Percentiles rank a stretch among this genome's conserved stretches.
phyloP scores from a whole-genome alignment of 2,888 invertebrate species.

The Scaptomyza caliginosa region DNA sequence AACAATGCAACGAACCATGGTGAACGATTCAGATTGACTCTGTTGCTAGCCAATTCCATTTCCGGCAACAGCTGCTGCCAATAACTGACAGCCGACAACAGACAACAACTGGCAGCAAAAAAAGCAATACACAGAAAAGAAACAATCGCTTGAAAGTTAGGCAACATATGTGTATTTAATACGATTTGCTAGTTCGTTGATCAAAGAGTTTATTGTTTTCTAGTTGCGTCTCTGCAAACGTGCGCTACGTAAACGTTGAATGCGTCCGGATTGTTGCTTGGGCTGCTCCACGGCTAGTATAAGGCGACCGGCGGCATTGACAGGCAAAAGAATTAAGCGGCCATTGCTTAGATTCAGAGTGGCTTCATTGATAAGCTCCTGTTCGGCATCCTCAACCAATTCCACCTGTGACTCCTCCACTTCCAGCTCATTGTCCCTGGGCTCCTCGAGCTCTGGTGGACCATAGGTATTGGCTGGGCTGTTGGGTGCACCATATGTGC shows the following conservation, averaged over 20 bases:
- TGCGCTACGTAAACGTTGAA: slow-evolving; percentile 53
- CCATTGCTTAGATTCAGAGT: slow-evolving; percentile 60
- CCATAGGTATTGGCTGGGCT: slow-evolving; percentile 73
- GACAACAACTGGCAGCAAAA: slow-evolving; percentile 1
- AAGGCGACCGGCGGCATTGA: slow-evolving; percentile 64
- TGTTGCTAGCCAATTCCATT: slow-evolving; percentile 56
- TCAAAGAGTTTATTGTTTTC: slow-evolving; percentile 1
- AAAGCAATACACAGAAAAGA: slow-evolving; percentile 6
- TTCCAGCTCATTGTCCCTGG: slow-evolving; percentile 59
- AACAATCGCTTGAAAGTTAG: slow-evolving; percentile 24
- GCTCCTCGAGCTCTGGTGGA: slow-evolving; percentile 55
- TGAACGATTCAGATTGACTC: slow-evolving; percentile 48
- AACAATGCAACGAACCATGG: slow-evolving; percentile 64
- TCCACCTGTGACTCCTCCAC: slow-evolving; percentile 70
- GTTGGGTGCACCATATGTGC: slow-evolving; percentile 71
- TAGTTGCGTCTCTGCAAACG: slow-evolving; percentile 57
- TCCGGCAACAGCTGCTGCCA: slow-evolving; percentile 35
- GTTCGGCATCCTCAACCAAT: slow-evolving; percentile 61
- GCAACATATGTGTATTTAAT: slow-evolving; percentile 51
- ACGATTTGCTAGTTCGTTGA: slow-evolving; percentile 21
- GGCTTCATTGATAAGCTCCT: slow-evolving; percentile 43
- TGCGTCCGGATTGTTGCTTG: slow-evolving; percentile 22
- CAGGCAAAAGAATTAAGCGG: slow-evolving; percentile 77
- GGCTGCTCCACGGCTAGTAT: slow-evolving; percentile 63
- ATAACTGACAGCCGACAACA: background rate